A percentile compares a stretch with the other conserved stretches of the same genome.
Evolutionary conservation across 2,797 vertebrate species (phyloP).

Genomic region (Ispidina picta): DNA sequence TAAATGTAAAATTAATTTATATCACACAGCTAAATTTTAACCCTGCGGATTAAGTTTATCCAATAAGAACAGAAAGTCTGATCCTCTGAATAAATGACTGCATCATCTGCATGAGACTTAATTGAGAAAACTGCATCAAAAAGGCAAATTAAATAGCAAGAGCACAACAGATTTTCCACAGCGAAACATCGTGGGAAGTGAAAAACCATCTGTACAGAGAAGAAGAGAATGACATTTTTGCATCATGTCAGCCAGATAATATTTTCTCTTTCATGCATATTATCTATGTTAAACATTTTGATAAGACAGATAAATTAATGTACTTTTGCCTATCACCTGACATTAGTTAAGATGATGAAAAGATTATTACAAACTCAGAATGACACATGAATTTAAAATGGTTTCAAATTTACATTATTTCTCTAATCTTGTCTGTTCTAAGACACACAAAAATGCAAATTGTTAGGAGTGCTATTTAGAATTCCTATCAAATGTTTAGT

Average conservation of each 20-base stretch:
- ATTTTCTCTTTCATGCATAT: slow-evolving; percentile 43
- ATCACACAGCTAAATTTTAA: slow-evolving; percentile 55
- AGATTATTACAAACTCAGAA: slow-evolving; percentile 38
- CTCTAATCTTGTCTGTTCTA: not conserved
- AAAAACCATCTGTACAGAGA: slow-evolving; percentile 65
- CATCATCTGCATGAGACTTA: slow-evolving; percentile 62
- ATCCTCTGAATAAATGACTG: slow-evolving; percentile 57
- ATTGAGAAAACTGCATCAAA: slow-evolving; percentile 60
- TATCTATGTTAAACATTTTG: slow-evolving; percentile 60
- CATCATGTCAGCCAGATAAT: slow-evolving; percentile 47
- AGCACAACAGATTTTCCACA: slow-evolving; percentile 65
- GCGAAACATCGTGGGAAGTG: slow-evolving; percentile 61
- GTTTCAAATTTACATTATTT: slow-evolving; percentile 20
- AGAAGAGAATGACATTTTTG: slow-evolving; percentile 48
- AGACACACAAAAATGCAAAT: not conserved
- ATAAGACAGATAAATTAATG: slow-evolving; percentile 55
- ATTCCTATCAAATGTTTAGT: not conserved
- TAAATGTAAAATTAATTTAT: slow-evolving; percentile 64
- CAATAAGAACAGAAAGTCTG: slow-evolving; percentile 56
- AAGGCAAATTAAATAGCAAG: slow-evolving; percentile 71
- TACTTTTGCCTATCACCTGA: slow-evolving; percentile 53
- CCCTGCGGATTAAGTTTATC: slow-evolving; percentile 56
- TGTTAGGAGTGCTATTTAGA: not conserved
- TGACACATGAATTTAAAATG: slow-evolving; percentile 21
- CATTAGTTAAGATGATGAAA: slow-evolving; percentile 41